Evolutionary conservation across 2,888 invertebrate genomes (phyloP).

Genomic region (Lissocephala sabroskyi): DNA sequence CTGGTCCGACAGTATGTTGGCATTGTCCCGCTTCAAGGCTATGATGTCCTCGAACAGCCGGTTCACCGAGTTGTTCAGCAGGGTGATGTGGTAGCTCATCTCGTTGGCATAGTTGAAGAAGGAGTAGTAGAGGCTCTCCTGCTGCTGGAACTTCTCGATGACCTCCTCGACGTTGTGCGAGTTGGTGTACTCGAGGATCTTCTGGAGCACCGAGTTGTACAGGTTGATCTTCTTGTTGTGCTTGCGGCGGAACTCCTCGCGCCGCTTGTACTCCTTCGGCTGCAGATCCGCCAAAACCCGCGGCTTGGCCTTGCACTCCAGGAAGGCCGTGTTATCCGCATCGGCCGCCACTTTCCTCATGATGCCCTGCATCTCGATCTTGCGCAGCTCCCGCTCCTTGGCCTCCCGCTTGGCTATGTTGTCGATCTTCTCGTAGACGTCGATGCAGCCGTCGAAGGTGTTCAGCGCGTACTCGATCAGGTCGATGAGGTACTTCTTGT

Average conservation of each 20-base stretch:
- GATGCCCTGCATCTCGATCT: slow-evolving; percentile 67
- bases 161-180: slow-evolving; percentile 57
- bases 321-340: slow-evolving; percentile 58
- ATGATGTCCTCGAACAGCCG: slow-evolving; percentile 66
- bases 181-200: slow-evolving; percentile 63
- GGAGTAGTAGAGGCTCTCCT: slow-evolving; percentile 71
- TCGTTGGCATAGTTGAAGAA: slow-evolving; percentile 71
- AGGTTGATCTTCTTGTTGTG: slow-evolving; percentile 65
- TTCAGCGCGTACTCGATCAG: slow-evolving; percentile 68
- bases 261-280: slow-evolving; percentile 67
- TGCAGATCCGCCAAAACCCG: slow-evolving; percentile 63
- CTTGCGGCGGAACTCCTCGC: slow-evolving; percentile 59
- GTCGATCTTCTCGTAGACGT: slow-evolving; percentile 67
- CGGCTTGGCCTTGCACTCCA: slow-evolving; percentile 56
- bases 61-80: slow-evolving; percentile 64
- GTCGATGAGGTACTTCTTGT: slow-evolving; percentile 70
- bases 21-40: slow-evolving; percentile 47
- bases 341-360: slow-evolving; percentile 66
- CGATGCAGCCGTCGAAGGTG: slow-evolving; percentile 68
- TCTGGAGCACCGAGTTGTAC: slow-evolving; percentile 66
- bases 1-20: slow-evolving; percentile 50
- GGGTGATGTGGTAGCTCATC: slow-evolving; percentile 69
- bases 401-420: slow-evolving; percentile 53
- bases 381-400: slow-evolving; percentile 60
- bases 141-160: slow-evolving; percentile 68